Evolutionary conservation across 2,888 invertebrate genomes (phyloP).

Genomic region (Athalia rosae): DNA sequence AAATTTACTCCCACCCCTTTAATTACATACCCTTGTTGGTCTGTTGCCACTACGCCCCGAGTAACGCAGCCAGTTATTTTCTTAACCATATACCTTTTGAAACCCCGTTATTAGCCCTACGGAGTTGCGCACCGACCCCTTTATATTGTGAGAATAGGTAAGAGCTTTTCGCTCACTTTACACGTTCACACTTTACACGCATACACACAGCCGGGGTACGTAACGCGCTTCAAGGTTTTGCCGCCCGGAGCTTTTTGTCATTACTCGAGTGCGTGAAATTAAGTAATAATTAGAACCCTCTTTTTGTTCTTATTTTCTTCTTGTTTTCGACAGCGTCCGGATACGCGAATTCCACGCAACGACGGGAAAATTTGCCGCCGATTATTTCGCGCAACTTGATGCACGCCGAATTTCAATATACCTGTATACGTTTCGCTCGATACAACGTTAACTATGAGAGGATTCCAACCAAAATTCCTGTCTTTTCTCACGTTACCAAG

Average conservation of each 20-base stretch:
- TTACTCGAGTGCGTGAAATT: conserved; percentile 24
- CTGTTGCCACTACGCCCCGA: neutral
- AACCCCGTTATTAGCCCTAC: conserved; percentile 29
- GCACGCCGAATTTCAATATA: too few species aligned
- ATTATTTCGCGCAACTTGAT: too few species aligned
- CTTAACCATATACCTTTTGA: conserved; percentile 32
- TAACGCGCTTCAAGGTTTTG: conserved; percentile 15
- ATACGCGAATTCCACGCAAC: neutral
- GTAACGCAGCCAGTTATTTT: conserved; percentile 33
- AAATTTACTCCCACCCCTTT: neutral
- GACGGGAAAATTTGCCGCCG: too few species aligned
- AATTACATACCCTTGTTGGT: neutral
- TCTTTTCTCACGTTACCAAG: too few species aligned
- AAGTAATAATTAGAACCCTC: conserved; percentile 10
- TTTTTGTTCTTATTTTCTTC: neutral
- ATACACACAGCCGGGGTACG: neutral
- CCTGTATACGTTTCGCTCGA: too few species aligned
- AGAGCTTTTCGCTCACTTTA: neutral
- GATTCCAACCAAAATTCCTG: too few species aligned
- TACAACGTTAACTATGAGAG: too few species aligned
- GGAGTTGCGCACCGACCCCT: neutral
- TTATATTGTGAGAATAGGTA: neutral
- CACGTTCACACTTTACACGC: neutral
- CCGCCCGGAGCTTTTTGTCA: conserved; percentile 5
- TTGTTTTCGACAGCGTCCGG: neutral